These are phyloP conservation scores for Leucopsar rothschildi DNA, from an alignment of 2,113 vertebrate genomes.

Conservation along the genomic window DNA sequence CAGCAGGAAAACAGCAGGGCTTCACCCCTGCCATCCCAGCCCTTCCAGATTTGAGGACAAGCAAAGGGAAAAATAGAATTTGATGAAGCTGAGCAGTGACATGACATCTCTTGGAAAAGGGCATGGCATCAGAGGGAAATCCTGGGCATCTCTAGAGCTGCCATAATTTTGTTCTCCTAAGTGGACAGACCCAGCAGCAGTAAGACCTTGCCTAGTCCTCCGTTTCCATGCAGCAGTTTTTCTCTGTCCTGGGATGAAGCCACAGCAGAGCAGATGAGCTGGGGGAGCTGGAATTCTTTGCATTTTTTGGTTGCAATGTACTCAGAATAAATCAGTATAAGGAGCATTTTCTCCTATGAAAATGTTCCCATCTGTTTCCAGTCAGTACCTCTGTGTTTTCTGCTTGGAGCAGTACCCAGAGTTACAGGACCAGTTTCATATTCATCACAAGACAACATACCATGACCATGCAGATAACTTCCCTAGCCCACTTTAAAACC, in stretches of 20 bases:
- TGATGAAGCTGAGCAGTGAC: not conserved
- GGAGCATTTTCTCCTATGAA: not conserved
- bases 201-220: not conserved
- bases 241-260: not conserved
- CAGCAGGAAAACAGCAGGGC: not conserved
- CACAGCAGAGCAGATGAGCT: not conserved
- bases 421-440: not conserved
- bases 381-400: too few species aligned
- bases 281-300: not conserved
- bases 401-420: not conserved
- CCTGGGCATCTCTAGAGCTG: not conserved
- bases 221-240: not conserved
- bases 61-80: not conserved
- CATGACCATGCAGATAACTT: not conserved
- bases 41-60: not conserved
- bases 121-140: not conserved
- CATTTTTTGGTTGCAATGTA: not conserved
- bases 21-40: accelerated
- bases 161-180: not conserved
- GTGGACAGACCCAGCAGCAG: not conserved
- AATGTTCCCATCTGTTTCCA: not conserved
- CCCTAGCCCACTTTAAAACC: not conserved
- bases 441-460: not conserved
- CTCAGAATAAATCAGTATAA: not conserved
- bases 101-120: not conserved